These are phyloP conservation scores for Muraenolepis orangiensis DNA, from an alignment of 2,797 vertebrate genomes.

Conservation along the genomic window DNA sequence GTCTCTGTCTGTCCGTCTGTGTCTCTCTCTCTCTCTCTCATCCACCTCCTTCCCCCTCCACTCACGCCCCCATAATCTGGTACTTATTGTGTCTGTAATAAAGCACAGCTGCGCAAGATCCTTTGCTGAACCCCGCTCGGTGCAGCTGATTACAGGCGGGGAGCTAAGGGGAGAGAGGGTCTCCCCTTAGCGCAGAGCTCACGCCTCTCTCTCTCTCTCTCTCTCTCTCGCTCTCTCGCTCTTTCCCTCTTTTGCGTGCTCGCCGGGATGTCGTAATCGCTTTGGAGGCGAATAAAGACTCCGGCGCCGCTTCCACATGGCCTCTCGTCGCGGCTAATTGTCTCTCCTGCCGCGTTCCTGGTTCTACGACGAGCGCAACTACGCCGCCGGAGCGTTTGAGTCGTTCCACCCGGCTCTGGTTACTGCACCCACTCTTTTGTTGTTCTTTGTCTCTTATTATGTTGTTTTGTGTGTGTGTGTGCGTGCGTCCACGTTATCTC, in stretches of 20 bases:
- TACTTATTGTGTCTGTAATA: conserved; percentile 75
- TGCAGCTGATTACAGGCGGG: conserved; percentile 67
- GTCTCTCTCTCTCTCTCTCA: conserved; percentile 45
- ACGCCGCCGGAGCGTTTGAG: conserved; percentile 17
- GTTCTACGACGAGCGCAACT: conserved; percentile 9
- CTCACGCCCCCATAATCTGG: conserved; percentile 63
- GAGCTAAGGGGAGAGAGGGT: conserved; percentile 51
- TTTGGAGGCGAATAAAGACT: not conserved
- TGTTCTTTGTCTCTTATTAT: too few species aligned
- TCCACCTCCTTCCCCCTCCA: conserved; percentile 34
- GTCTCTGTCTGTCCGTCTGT: conserved; percentile 18
- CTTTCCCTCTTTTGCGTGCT: too few species aligned
- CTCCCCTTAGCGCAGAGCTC: conserved; percentile 39
- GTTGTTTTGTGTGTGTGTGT: too few species aligned
- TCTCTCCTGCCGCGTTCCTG: conserved; percentile 47
- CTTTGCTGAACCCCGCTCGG: conserved; percentile 62
- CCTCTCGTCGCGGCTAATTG: conserved; percentile 49
- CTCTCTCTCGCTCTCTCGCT: too few species aligned
- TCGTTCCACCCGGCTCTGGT: conserved; percentile 8
- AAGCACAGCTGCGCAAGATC: conserved; percentile 74
- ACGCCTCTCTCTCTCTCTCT: too few species aligned
- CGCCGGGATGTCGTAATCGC: conserved; percentile 19
- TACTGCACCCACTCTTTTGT: conserved; percentile 19
- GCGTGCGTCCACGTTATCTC: too few species aligned
- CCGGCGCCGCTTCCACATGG: conserved; percentile 26